phyloP scores from a whole-genome alignment of 1,140 invertebrate species.

The Druon quercuslanigerum region DNA sequence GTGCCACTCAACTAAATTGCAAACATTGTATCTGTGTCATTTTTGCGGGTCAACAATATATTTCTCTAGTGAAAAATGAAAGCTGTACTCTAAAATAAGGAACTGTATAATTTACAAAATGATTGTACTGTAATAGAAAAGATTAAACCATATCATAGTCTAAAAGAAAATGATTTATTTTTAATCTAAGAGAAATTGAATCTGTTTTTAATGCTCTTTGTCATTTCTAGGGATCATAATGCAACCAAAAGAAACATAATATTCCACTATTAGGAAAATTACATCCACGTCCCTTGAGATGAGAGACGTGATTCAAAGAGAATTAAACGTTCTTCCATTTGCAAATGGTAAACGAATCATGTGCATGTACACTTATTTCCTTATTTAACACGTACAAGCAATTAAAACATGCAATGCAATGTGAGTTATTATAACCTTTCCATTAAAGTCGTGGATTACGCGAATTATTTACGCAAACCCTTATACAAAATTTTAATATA shows the following conservation, averaged over 20 bases:
- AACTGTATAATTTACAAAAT: too few species aligned
- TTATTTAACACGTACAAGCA: background rate
- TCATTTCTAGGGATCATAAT: too few species aligned
- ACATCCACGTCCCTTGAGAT: background rate
- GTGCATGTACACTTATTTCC: background rate
- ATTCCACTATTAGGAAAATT: background rate
- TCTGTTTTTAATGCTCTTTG: too few species aligned
- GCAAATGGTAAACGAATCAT: background rate
- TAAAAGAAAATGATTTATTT: too few species aligned
- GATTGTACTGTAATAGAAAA: too few species aligned
- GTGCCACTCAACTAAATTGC: too few species aligned
- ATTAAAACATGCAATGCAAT: slow-evolving; percentile 26
- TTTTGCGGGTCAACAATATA: too few species aligned
- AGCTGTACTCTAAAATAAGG: background rate
- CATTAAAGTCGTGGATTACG: slow-evolving; percentile 22
- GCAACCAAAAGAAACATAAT: too few species aligned
- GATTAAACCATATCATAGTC: too few species aligned
- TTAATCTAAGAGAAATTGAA: too few species aligned
- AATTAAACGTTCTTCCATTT: background rate
- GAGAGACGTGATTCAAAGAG: background rate
- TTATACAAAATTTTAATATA: background rate
- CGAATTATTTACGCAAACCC: slow-evolving; percentile 1
- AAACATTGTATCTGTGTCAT: too few species aligned
- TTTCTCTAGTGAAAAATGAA: too few species aligned
- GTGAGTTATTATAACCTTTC: background rate